A percentile compares a stretch with the other conserved stretches of the same genome.
These are phyloP conservation scores for Trachelus tabidus DNA, from an alignment of 2,888 invertebrate genomes.

Conservation along the genomic window DNA sequence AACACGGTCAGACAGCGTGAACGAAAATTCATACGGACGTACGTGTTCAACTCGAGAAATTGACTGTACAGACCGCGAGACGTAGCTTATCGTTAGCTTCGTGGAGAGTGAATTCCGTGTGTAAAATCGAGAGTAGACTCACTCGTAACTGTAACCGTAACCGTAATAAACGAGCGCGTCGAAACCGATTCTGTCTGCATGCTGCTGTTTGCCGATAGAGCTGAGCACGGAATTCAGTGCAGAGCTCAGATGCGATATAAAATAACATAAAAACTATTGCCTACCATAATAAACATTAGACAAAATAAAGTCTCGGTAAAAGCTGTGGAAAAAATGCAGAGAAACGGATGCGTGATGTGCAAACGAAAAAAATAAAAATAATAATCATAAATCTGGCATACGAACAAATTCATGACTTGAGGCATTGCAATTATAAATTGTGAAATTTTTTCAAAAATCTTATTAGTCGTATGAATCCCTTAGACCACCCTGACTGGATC, in stretches of 20 bases:
- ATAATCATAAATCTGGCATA: not conserved
- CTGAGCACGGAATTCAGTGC: not conserved
- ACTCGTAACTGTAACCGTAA: slow-evolving; percentile 38
- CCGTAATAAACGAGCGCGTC: slow-evolving; percentile 16
- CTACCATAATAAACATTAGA: not conserved
- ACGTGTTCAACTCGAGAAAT: not conserved
- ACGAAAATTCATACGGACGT: slow-evolving; percentile 36
- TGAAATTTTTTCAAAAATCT: not conserved
- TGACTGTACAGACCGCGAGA: not conserved
- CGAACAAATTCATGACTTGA: not conserved
- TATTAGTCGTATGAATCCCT: not conserved
- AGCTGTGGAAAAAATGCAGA: not conserved
- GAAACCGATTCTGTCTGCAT: not conserved
- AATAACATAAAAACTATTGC: not conserved
- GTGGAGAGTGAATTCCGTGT: slow-evolving; percentile 48
- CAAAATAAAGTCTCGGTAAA: not conserved
- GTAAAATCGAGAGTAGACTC: slow-evolving; percentile 51
- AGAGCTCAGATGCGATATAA: not conserved
- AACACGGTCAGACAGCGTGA: slow-evolving; percentile 27
- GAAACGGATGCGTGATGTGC: not conserved
- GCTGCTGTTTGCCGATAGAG: not conserved
- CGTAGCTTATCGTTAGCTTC: slow-evolving; percentile 27
- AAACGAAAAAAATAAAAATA: not conserved
- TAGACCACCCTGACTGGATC: not conserved
- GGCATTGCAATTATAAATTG: not conserved